These are phyloP conservation scores for Oenanthe oenanthe DNA, from an alignment of 2,113 vertebrate species.

Conservation along the genomic window DNA sequence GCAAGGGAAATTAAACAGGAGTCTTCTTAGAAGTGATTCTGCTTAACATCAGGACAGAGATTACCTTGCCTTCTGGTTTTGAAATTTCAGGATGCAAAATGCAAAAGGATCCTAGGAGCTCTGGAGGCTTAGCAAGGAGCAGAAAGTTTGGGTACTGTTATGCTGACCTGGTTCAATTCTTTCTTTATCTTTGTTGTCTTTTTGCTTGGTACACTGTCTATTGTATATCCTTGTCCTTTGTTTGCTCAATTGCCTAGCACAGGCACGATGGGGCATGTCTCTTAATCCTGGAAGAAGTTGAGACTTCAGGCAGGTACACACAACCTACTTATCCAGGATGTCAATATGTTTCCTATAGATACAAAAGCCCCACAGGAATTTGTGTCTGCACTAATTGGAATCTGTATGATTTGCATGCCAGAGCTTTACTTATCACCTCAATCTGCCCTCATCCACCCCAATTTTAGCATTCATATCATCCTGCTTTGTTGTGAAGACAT, in stretches of 20 bases:
- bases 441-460: not conserved
- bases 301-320: not conserved
- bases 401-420: not conserved
- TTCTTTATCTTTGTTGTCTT: not conserved
- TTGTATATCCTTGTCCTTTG: not conserved
- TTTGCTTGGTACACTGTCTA: not conserved
- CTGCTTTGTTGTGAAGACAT: not conserved
- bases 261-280: not conserved
- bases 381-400: not conserved
- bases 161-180: not conserved
- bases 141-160: not conserved
- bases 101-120: not conserved
- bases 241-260: not conserved
- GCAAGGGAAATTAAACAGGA: not conserved
- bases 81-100: not conserved
- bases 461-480: not conserved
- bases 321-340: not conserved
- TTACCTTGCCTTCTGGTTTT: not conserved
- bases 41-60: not conserved
- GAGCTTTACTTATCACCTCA: not conserved
- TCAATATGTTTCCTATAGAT: not conserved
- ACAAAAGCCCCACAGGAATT: not conserved
- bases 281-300: not conserved
- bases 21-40: not conserved
- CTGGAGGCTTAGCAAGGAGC: not conserved